Conservation (phyloP, 92 coral and sea anemone genomes). For the Pocillopora meandrina region DNA sequence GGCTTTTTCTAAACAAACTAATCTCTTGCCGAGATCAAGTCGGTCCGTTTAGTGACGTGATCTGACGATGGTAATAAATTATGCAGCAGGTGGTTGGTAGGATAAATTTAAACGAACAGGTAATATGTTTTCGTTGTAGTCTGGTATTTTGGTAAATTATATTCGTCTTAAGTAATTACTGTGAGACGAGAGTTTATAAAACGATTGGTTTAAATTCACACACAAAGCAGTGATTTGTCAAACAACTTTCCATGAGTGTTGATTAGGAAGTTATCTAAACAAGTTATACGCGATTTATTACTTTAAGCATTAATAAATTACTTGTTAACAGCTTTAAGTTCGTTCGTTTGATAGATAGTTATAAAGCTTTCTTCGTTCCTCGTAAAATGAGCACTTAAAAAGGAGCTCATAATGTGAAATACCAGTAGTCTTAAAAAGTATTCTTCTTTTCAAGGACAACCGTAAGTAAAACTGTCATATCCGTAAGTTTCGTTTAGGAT, state of each 20-base stretch:
- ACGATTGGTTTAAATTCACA: not conserved
- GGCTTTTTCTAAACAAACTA: not conserved
- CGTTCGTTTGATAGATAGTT: not conserved
- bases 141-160: constrained; percentile 32
- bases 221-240: not conserved
- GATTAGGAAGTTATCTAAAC: not conserved
- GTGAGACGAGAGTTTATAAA: not conserved
- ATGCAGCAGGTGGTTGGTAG: not conserved
- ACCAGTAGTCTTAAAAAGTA: too few species aligned
- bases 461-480: too few species aligned
- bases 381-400: not conserved
- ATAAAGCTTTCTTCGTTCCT: not conserved
- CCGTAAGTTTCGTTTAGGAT: too few species aligned
- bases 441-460: too few species aligned
- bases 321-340: not conserved
- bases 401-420: not conserved
- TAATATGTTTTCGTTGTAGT: not conserved
- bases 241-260: not conserved
- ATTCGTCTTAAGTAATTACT: not conserved
- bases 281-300: not conserved
- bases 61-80: constrained; percentile 36
- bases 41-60: constrained; percentile 27
- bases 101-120: constrained; percentile 15
- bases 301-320: not conserved
- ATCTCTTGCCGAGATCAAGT: constrained; percentile 4